Evolutionary conservation across 2,888 invertebrate genomes (phyloP).

Genomic region (Acanthosoma haemorrhoidale): DNA sequence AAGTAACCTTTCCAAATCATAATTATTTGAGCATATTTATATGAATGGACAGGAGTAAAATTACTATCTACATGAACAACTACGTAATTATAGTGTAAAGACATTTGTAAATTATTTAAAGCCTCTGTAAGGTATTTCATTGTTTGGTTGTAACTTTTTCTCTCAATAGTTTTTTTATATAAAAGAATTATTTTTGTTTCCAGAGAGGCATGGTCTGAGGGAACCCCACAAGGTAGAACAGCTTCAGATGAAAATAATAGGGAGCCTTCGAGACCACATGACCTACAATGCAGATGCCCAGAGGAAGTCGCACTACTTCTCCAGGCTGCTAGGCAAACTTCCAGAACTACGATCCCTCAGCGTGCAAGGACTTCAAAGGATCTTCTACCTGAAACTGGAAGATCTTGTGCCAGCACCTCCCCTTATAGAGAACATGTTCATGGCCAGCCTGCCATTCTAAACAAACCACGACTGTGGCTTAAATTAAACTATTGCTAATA

Average conservation of each 20-base stretch:
- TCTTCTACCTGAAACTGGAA: constrained; percentile 89
- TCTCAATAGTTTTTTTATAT: no score
- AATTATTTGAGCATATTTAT: no score
- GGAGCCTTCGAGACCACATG: constrained; percentile 91
- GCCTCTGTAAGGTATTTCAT: no score
- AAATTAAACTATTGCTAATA: background rate
- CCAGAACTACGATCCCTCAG: constrained; percentile 88
- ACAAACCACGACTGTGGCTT: background rate
- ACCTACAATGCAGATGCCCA: constrained; percentile 85
- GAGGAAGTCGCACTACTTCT: constrained; percentile 88
- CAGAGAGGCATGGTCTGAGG: constrained; percentile 88
- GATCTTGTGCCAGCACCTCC: constrained; percentile 88
- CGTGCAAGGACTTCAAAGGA: constrained; percentile 87
- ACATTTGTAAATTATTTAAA: no score
- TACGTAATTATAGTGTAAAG: no score
- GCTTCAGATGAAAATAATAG: constrained; percentile 93
- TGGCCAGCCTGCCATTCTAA: constrained; percentile 88
- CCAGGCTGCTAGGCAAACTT: constrained; percentile 82
- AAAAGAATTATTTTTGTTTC: constrained; percentile 38
- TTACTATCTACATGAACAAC: no score
- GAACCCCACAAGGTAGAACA: constrained; percentile 90
- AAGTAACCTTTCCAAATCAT: no score
- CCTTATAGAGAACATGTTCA: constrained; percentile 91
- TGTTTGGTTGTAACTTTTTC: no score
- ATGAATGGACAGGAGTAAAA: no score